Evolutionary conservation across 2,113 vertebrate genomes (phyloP).

Genomic region (Naja naja): DNA sequence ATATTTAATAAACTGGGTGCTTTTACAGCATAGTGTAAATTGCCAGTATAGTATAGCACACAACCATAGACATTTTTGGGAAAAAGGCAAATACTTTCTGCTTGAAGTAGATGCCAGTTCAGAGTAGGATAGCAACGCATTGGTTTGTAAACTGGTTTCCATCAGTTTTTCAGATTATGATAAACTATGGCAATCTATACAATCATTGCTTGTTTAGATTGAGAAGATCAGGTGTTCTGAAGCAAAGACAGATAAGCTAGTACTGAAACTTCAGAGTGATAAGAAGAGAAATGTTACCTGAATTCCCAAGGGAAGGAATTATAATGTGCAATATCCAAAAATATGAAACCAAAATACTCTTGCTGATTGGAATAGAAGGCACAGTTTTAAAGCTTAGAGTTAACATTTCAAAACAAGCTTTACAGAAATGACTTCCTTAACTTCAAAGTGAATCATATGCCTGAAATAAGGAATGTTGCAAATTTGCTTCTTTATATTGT

Average conservation of each 20-base stretch:
- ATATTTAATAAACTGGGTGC: background rate
- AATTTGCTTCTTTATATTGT: background rate
- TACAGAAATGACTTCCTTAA: slow-evolving; percentile 10
- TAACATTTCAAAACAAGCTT: slow-evolving; percentile 13
- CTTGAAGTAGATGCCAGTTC: background rate
- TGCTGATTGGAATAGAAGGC: background rate
- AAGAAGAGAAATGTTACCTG: slow-evolving; percentile 16
- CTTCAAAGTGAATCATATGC: background rate
- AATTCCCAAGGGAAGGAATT: background rate
- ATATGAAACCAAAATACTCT: slow-evolving; percentile 15
- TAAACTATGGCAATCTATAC: background rate
- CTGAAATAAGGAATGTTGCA: slow-evolving; percentile 1
- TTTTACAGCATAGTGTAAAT: background rate
- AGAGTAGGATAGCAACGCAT: background rate
- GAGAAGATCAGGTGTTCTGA: slow-evolving; percentile 3
- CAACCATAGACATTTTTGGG: background rate
- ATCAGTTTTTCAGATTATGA: background rate
- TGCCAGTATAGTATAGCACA: background rate
- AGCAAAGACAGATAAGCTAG: background rate
- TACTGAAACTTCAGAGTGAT: background rate
- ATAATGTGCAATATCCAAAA: background rate
- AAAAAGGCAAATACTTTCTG: background rate
- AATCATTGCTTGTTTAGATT: background rate
- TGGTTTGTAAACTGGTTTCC: background rate
- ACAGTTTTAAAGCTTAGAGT: slow-evolving; percentile 5